A percentile compares a stretch with the other conserved stretches of the same genome.
These are phyloP conservation scores for Herpetotheres cachinnans DNA, from an alignment of 2,113 vertebrate species.

Conservation along the genomic window DNA sequence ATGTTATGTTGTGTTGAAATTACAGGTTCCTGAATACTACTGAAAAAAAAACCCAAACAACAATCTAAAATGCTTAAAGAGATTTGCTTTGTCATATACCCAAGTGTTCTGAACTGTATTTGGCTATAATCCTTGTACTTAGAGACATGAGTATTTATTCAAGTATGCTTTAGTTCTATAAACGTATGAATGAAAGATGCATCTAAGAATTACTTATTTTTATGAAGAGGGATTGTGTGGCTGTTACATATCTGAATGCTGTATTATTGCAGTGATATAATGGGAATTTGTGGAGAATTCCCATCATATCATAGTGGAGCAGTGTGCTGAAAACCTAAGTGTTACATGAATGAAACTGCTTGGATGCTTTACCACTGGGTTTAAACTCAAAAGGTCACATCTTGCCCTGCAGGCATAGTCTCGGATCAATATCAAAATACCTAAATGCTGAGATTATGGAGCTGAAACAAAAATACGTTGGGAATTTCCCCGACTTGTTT, in stretches of 20 bases:
- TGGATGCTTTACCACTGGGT: neutral
- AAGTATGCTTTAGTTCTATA: neutral
- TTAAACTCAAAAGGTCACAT: neutral
- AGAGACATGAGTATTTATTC: neutral
- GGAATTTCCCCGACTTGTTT: slow-evolving; percentile 34
- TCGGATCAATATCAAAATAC: neutral
- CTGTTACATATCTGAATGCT: neutral
- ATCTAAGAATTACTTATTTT: neutral
- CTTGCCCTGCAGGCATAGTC: neutral
- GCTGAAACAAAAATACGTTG: slow-evolving; percentile 17
- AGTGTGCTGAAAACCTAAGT: neutral
- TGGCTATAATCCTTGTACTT: neutral
- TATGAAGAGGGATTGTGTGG: neutral
- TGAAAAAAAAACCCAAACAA: neutral
- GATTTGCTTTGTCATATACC: neutral
- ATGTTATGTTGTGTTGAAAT: neutral
- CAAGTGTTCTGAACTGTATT: neutral
- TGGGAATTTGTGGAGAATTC: neutral
- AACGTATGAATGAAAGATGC: neutral
- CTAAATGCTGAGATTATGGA: neutral
- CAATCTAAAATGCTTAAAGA: neutral
- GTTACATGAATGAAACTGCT: neutral
- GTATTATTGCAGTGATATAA: neutral
- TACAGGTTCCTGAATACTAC: neutral
- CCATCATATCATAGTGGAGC: no score